Base-by-base conservation (phyloP, 2,797 vertebrate genomes). In the Characodon lateralis region DNA sequence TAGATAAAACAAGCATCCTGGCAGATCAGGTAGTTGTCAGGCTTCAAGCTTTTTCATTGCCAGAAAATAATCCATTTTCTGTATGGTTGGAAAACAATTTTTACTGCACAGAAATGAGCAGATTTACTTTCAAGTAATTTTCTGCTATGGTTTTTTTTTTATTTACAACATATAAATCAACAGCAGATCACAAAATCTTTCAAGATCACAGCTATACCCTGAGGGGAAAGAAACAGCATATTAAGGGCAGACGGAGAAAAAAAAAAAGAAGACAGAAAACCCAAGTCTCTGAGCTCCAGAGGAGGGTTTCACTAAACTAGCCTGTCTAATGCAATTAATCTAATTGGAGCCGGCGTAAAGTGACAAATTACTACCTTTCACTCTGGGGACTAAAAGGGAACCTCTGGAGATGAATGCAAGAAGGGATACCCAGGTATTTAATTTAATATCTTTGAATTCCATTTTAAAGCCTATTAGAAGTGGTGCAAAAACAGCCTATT, bases 301-400 rank as follows among this genome's bases (percentile, higher is more conserved):
- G 88, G 91, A 85, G 83, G 92, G 88, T 83, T 88, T 86, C 89
- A 81, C 90, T 92, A 92, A 92, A 94, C 90, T 89, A 92, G 90
- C 92, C 91, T 92, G 89, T 93, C 90, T 95, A 93, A 94, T 94
- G 92, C 91, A 94, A 94, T 93, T 94, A 94, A 94, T 94, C 90
- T 91, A 95, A 94, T 93, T 93, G 93, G 90, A 89, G 89, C 89
- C 72, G 84, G 91, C 87, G 73, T 92, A 95, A 93, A 95, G 96
- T 97, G 96, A 97, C 97, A 97, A 97, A 98, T 98, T 97, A 96
- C 96, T 95, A 96, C 95, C 94, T 96, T 97, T 96, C 96, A 97
- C 96, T 96, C 91, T n/a, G 41, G 91, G 91, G 94, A 95, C 87
- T 85, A 82, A 82, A 76, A 89, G 80, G 73, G 84, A 94, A 91